phyloP scores from a whole-genome alignment of 2,888 invertebrate genomes.

The Sceliomorpha sp. region DNA sequence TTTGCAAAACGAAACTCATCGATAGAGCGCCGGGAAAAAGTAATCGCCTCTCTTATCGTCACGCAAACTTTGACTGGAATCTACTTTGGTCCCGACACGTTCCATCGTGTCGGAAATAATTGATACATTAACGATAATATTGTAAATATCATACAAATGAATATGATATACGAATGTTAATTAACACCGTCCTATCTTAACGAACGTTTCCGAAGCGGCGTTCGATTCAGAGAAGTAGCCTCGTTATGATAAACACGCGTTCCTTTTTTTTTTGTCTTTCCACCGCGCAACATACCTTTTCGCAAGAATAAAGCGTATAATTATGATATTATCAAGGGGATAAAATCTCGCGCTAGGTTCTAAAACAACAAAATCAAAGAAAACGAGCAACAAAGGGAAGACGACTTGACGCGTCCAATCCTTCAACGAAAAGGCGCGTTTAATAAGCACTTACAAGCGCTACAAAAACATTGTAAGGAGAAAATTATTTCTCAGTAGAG shows the following conservation, averaged over 20 bases:
- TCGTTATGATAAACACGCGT: conserved; percentile 42
- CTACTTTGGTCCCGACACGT: no score
- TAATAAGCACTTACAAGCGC: conserved; percentile 43
- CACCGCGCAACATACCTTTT: conserved; percentile 22
- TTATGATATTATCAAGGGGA: conserved; percentile 45
- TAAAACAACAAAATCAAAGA: conserved; percentile 42
- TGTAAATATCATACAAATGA: no score
- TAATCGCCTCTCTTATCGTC: no score
- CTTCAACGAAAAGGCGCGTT: conserved; percentile 32
- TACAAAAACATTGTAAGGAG: conserved; percentile 35
- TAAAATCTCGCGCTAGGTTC: conserved; percentile 41
- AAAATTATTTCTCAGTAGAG: conserved; percentile 40
- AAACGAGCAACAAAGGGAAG: conserved; percentile 36
- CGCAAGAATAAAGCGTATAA: conserved; percentile 34
- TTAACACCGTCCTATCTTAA: no score
- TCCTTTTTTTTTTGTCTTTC: conserved; percentile 11
- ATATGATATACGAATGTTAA: no score
- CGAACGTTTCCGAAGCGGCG: neutral
- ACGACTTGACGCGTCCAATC: conserved; percentile 44
- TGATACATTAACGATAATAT: no score
- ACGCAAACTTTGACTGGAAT: no score
- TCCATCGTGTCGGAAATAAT: no score
- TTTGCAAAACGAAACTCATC: no score
- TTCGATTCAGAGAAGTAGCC: neutral
- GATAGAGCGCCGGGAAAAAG: no score